Base-by-base conservation (phyloP, 2,888 invertebrate genomes). In the Drosophila yooni region DNA sequence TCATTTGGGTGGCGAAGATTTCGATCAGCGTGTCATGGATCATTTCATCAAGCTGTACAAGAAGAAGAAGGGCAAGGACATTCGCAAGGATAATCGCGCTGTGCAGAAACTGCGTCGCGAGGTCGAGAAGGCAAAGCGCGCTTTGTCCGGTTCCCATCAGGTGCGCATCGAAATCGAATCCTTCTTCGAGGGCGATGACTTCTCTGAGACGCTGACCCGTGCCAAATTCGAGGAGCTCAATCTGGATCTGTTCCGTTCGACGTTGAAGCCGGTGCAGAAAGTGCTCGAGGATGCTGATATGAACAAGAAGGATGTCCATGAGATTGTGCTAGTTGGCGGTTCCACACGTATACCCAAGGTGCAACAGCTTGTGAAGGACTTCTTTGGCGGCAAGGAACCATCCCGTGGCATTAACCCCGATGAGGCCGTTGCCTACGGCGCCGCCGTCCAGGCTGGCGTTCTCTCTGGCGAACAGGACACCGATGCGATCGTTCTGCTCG, bases 311-410 rank as follows among this genome's bases (percentile, higher is more conserved):
- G 99, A 99, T 91, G 97, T 99, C 46, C 97, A 99, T 93, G 99
- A 99, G 94, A 99, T 99, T 91, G 99, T 99, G 4, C 94, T 99
- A 60, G 99, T 99, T 60, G 99, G 99, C 91, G 99, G 99, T 79
- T 99, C 99, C 11, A 99, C 99, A 18, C 97, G 99, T 94, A 99
- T 99, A 90, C 99, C 99, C 65, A 99, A 99, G 94, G 97, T 99
- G 34, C 99, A 98, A 92, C 97, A 97, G 92, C 93, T 98, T 84
- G 97, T 98, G 18, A 97, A 98, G 91, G 98, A 98, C 93, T 98
- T 97, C 95, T 99, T 99, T 94, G 96, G 97, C 83, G 99, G 99
- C 84, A 99, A 99, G 94, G 99, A 99, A 94, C 99, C 99, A 73
- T 98, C 98, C 63, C 96, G 99, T 91, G 99, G 99, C 82, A 99